These are phyloP conservation scores for Mormyrus lacerda DNA, from an alignment of 2,113 vertebrate species.

Conservation along the genomic window DNA sequence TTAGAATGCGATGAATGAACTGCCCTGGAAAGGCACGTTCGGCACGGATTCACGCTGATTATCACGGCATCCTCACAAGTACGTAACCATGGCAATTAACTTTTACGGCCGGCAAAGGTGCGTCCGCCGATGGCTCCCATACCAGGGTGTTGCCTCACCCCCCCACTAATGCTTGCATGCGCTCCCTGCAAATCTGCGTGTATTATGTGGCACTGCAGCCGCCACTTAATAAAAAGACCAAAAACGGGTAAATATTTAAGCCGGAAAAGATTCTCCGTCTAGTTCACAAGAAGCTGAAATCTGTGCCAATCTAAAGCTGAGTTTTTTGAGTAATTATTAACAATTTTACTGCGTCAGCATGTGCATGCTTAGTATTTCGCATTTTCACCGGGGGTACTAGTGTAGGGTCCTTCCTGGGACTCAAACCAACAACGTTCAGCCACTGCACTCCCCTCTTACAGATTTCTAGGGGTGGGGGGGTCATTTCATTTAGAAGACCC, in stretches of 20 bases:
- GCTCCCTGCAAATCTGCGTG: neutral
- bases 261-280: neutral
- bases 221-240: neutral
- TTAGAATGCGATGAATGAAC: neutral
- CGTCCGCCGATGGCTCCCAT: neutral
- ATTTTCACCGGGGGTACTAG: neutral
- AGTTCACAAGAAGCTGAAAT: too few relatives aligned
- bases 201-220: neutral
- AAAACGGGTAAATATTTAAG: neutral
- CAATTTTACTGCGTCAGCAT: neutral
- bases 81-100: neutral
- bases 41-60: neutral
- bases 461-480: neutral
- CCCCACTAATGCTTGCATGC: neutral
- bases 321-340: neutral
- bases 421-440: neutral
- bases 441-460: neutral
- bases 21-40: neutral
- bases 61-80: neutral
- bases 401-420: neutral
- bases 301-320: too few relatives aligned
- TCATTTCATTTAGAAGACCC: neutral
- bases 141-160: neutral
- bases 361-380: neutral
- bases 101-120: neutral